Evolutionary conservation across 2,888 invertebrate species (phyloP), one percentile per base, ranked within the genome.

Genomic region (Elgonia sp.): DNA sequence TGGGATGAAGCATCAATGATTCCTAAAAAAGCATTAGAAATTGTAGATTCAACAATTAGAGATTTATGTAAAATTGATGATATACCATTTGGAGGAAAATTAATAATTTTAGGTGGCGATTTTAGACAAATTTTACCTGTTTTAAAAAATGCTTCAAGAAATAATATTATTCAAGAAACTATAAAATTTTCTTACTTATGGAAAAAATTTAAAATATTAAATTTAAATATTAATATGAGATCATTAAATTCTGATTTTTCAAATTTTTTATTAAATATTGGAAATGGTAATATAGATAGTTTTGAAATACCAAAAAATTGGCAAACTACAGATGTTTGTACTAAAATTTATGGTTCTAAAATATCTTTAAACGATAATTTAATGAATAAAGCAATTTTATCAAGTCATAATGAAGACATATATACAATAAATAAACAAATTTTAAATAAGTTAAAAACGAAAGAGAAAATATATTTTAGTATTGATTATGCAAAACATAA

Each of bases 41-140:
- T 69, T 7, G 69, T 69, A 46, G 67, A 67, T 46, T 1, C 8
- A n/a, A 70, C 70, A n/a, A n/a, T 70, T 37, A 12, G 53, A 7
- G 70, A 70, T 53, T 37, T 70, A 70, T 70, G 70, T 53, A 50
- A 70, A 70, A 14, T n/a, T n/a, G n/a, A 29, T 29, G 20, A 67
- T 14, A 10, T 46, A 5, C 67, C 67, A 39, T 67, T 67, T 67
- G 67, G 20, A 20, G 67, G 67, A 1, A 67, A 70, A 70, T 37
- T 70, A 53, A 39, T 46, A 3, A 46, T 67, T 46, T 67, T 67
- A 50, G 62, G 37, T 7, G 50, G 67, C 1, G 46, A 69, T 21
- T 69, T 69, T 69, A 46, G 69, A 50, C 69, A 69, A 69, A 69
- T 69, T 69, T 50, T 69, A n/a, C 69, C 69, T 14, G 50, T 69